These are phyloP conservation scores for Craseonycteris thonglongyai DNA, from an alignment of 2,113 vertebrate species.

Conservation along the genomic window DNA sequence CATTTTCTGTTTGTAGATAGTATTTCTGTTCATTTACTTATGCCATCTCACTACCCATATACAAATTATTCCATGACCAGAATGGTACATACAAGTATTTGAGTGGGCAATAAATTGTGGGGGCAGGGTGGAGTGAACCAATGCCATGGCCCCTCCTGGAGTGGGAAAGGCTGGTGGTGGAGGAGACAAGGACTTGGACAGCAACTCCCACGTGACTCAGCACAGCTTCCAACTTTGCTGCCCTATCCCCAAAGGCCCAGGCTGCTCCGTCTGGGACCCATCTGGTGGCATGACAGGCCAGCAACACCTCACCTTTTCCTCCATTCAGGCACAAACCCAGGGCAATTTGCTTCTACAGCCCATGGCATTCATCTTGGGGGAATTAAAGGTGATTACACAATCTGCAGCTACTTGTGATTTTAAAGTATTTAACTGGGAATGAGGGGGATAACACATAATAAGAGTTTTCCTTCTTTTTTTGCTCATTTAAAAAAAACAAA, in stretches of 20 bases:
- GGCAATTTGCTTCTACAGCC: not conserved
- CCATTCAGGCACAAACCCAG: not conserved
- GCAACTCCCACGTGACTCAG: not conserved
- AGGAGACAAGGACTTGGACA: not conserved
- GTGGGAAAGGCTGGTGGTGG: not conserved
- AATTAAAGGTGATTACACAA: slow-evolving; percentile 33
- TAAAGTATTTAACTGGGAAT: slow-evolving; percentile 2
- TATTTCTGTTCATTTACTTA: slow-evolving; percentile 24
- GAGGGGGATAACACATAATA: not conserved
- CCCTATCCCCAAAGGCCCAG: not conserved
- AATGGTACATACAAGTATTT: not conserved
- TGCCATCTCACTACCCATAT: not conserved
- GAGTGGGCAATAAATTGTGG: not conserved
- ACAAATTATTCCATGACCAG: slow-evolving; percentile 9
- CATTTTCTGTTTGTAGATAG: slow-evolving; percentile 17
- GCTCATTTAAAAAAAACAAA: no score
- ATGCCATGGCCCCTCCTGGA: not conserved
- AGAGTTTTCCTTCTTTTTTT: not conserved
- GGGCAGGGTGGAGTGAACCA: not conserved
- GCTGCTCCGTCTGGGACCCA: not conserved
- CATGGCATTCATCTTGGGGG: not conserved
- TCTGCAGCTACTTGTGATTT: not conserved
- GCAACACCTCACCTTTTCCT: not conserved
- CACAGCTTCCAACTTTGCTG: not conserved
- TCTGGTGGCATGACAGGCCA: not conserved